Evolutionary conservation across 2,797 vertebrate species (phyloP).

Genomic region (Zenarchopterus dispar): DNA sequence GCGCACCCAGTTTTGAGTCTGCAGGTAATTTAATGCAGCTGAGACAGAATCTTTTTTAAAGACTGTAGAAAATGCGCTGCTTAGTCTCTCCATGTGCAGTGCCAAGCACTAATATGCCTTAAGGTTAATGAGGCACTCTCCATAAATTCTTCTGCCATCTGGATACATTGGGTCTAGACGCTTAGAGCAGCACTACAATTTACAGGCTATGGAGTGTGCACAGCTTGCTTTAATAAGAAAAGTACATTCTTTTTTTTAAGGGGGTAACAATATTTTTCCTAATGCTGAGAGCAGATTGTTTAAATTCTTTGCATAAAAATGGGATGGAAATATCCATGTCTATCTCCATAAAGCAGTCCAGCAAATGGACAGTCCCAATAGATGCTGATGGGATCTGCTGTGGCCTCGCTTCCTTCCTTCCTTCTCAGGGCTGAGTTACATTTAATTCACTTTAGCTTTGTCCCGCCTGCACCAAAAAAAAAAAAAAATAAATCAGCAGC

Average conservation of each 20-base stretch:
- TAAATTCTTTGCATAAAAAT: constrained; percentile 12
- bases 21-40: constrained; percentile 47
- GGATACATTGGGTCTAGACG: constrained; percentile 67
- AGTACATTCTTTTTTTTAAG: constrained; percentile 12
- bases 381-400: constrained; percentile 46
- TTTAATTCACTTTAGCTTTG: constrained; percentile 67
- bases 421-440: constrained; percentile 55
- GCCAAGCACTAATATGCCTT: constrained; percentile 77
- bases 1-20: constrained; percentile 13
- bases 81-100: constrained; percentile 55
- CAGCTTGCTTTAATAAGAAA: constrained; percentile 37
- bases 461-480: constrained; percentile 43
- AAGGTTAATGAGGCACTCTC: constrained; percentile 77
- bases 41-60: constrained; percentile 30
- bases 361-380: constrained; percentile 9
- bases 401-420: constrained; percentile 46
- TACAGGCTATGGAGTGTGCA: constrained; percentile 57
- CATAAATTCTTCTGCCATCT: constrained; percentile 78
- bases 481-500: constrained; percentile 20
- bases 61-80: constrained; percentile 41
- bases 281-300: constrained; percentile 4
- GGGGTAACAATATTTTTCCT: constrained; percentile 2
- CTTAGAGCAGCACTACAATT: constrained; percentile 63
- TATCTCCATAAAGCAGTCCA: constrained; percentile 4
- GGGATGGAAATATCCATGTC: background rate